phyloP scores from a whole-genome alignment of 2,888 invertebrate genomes.

The Merodon equestris region DNA sequence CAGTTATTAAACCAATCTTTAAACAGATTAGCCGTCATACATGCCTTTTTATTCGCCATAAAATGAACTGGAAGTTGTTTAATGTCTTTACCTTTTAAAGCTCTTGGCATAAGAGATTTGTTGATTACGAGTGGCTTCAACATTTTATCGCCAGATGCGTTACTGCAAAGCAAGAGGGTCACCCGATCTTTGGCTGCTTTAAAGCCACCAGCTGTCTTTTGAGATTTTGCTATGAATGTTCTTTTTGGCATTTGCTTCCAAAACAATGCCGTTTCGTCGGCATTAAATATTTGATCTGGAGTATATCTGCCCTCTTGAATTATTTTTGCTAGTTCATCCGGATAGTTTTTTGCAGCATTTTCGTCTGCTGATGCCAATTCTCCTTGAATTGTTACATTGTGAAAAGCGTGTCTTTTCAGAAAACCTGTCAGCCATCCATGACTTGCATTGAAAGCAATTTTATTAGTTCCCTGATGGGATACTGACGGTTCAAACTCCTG shows the following conservation, averaged over 20 bases:
- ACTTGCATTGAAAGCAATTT: not conserved
- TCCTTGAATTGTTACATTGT: slow-evolving; percentile 70
- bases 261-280: too few species aligned
- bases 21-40: slow-evolving; percentile 70
- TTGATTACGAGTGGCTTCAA: slow-evolving; percentile 71
- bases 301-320: too few species aligned
- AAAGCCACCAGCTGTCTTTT: slow-evolving; percentile 71
- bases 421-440: not conserved
- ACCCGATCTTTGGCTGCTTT: slow-evolving; percentile 72
- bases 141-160: slow-evolving; percentile 71
- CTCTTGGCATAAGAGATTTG: slow-evolving; percentile 70
- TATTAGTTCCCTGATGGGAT: not conserved
- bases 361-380: too few species aligned
- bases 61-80: slow-evolving; percentile 70
- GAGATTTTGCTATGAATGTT: slow-evolving; percentile 72
- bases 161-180: slow-evolving; percentile 71
- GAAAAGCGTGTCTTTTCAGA: slow-evolving; percentile 66
- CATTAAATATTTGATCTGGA: too few species aligned
- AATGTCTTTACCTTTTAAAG: slow-evolving; percentile 70
- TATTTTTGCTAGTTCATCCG: slow-evolving; percentile 61
- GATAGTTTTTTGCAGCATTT: slow-evolving; percentile 58
- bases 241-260: slow-evolving; percentile 73
- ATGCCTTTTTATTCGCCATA: too few species aligned
- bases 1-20: slow-evolving; percentile 66
- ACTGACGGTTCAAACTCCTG: not conserved